Evolutionary conservation across 2,888 invertebrate species (phyloP).

Genomic region (Alcis repandata): DNA sequence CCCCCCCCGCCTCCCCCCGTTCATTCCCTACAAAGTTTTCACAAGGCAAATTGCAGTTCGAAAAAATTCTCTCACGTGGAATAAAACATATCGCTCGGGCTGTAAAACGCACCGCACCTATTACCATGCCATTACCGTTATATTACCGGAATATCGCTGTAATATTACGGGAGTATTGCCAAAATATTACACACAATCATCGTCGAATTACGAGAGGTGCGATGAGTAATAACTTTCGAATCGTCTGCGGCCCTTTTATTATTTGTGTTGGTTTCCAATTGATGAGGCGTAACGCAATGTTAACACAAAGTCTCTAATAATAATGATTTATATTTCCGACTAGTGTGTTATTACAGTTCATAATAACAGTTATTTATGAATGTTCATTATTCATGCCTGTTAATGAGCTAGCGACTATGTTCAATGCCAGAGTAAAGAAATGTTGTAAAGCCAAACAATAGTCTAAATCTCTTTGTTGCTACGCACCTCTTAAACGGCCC

Average conservation of each 20-base stretch:
- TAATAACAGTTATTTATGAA: too few species aligned
- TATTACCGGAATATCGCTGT: conserved; percentile 27
- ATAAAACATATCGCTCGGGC: conserved; percentile 37
- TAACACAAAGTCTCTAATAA: conserved; percentile 1
- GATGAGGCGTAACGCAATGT: conserved; percentile 1
- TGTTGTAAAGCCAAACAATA: too few species aligned
- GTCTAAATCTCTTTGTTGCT: too few species aligned
- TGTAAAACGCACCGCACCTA: conserved; percentile 44
- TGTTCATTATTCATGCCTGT: too few species aligned
- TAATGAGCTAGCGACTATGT: too few species aligned
- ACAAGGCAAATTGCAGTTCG: conserved; percentile 21
- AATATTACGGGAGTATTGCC: conserved; percentile 49
- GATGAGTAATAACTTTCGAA: conserved; percentile 46
- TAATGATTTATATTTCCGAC: not conserved
- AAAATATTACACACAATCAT: conserved; percentile 52
- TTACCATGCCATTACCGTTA: conserved; percentile 45
- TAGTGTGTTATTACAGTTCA: too few species aligned
- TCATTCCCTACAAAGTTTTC: conserved; percentile 17
- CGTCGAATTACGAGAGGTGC: conserved; percentile 46
- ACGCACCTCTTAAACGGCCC: too few species aligned
- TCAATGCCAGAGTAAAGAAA: too few species aligned
- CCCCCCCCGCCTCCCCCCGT: too few species aligned
- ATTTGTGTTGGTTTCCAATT: conserved; percentile 13
- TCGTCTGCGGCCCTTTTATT: conserved; percentile 41
- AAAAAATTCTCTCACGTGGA: conserved; percentile 39